Base-by-base conservation (phyloP, 2,888 invertebrate genomes). In the Parasteatoda lunata region DNA sequence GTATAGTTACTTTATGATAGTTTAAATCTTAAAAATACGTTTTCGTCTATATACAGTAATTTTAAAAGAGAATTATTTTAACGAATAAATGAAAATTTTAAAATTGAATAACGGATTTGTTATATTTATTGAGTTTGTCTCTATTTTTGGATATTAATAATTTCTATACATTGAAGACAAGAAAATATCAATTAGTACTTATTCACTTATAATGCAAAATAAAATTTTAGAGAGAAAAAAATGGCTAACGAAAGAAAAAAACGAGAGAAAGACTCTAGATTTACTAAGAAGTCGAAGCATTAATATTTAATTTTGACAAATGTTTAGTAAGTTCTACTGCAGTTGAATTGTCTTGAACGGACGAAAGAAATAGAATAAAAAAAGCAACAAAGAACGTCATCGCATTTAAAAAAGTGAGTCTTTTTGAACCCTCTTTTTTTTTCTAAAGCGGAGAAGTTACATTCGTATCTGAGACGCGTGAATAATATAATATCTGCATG, bases 261-360 rank as follows among this genome's bases (percentile, higher is more conserved):
- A 30, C 30, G 30, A 30, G 2, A 30, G 30, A 30, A 30, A 30
- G 30, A 30, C 30, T 30, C 30, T 30, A 30, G 30, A n/a, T 59
- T 59, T 59, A 4, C 9, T 30, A 68, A 69, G 47, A 69, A 69
- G 47, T 71, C 47, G 54, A 7, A 69, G 64, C 76, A 80, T 80
- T 59, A 80, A 80, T 85, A 85, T 76, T 85, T 80, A 80, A 85
- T 76, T 85, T 71, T 66, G 79, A 76, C 71, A 76, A 85, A 85
- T 80, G 71, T 66, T 72, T 78, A 80, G 75, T 69, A 71, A 85
- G 75, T 80, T 78, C 59, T 51, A 59, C 78, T 7, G 59, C 4
- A 13, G 69, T 66, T 69, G 65, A 51, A 85, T 73, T 70, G 75
- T 83, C 77, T 77, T 51, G 64, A 77, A 68, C 78, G 76, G 69